Percentiles rank a stretch among this genome's conserved stretches.
Conservation (phyloP, 2,888 invertebrate genomes). For the Ectemnius continuus region DNA sequence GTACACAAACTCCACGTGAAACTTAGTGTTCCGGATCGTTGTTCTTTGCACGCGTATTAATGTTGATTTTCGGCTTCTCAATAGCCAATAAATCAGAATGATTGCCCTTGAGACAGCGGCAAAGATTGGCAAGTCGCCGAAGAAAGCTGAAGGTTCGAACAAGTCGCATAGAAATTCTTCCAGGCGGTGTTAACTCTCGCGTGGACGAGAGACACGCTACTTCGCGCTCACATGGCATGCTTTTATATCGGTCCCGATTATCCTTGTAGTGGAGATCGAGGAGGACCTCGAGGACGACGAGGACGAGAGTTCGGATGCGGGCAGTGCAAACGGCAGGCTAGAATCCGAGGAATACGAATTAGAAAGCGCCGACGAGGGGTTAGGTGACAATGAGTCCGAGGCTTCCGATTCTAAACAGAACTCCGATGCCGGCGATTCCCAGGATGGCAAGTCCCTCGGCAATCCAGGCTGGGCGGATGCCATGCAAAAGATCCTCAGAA, state of each 20-base stretch:
- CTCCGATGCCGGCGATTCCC: background rate
- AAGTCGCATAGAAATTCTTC: conserved; percentile 2
- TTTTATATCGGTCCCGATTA: background rate
- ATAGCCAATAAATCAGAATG: conserved; percentile 21
- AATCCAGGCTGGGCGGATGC: conserved; percentile 91
- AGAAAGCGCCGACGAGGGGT: conserved; percentile 9
- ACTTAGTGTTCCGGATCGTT: background rate
- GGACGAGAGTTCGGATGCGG: background rate
- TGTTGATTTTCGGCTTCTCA: background rate
- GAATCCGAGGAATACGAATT: conserved; percentile 14
- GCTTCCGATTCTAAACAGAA: conserved; percentile 7
- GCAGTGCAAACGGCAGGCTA: background rate
- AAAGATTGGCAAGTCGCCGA: conserved; percentile 13
- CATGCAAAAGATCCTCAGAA: conserved; percentile 87
- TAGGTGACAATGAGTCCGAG: background rate
- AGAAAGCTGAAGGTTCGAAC: conserved; percentile 22
- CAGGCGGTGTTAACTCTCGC: background rate
- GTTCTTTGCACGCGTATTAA: background rate
- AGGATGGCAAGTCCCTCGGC: conserved; percentile 32
- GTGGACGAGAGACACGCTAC: no score
- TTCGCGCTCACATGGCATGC: conserved; percentile 14
- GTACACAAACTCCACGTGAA: conserved; percentile 1
- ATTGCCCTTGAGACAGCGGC: conserved; percentile 18
- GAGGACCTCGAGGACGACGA: conserved; percentile 19
- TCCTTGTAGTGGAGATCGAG: conserved; percentile 21